A percentile compares a stretch with the other conserved stretches of the same genome.
These are phyloP conservation scores for Schrankia costaestrigalis DNA, from an alignment of 2,888 invertebrate species.

Conservation along the genomic window DNA sequence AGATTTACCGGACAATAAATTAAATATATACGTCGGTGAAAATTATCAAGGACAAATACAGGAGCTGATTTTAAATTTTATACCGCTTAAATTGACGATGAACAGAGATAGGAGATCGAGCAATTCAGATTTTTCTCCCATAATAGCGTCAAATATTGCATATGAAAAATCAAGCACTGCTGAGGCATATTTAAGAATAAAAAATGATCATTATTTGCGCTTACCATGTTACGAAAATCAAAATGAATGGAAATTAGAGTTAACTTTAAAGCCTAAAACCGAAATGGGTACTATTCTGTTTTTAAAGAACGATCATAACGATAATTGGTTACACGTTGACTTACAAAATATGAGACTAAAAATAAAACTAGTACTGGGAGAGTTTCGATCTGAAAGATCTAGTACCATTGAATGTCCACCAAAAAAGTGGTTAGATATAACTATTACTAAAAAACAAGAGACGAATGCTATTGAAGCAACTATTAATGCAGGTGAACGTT, in stretches of 20 bases:
- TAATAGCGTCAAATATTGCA: constrained; percentile 54
- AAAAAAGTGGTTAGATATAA: constrained; percentile 66
- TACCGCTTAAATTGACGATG: constrained; percentile 50
- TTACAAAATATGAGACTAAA: constrained; percentile 64
- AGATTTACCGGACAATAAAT: constrained; percentile 53
- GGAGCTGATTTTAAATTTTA: constrained; percentile 69
- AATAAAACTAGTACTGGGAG: constrained; percentile 48
- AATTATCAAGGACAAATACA: constrained; percentile 71
- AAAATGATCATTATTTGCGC: constrained; percentile 57
- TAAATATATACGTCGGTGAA: constrained; percentile 64
- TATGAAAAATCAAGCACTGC: constrained; percentile 60
- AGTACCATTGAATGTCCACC: constrained; percentile 56
- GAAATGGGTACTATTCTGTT: constrained; percentile 61
- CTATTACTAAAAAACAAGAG: constrained; percentile 50
- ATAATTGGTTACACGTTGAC: constrained; percentile 54
- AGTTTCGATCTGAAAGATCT: constrained; percentile 51
- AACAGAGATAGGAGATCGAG: constrained; percentile 31
- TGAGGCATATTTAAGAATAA: constrained; percentile 58
- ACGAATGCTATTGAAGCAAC: constrained; percentile 60
- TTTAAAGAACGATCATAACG: constrained; percentile 39
- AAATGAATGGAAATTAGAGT: constrained; percentile 58
- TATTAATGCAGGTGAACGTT: constrained; percentile 60
- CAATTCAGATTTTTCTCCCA: constrained; percentile 45
- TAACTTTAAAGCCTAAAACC: constrained; percentile 59
- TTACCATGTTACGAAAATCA: constrained; percentile 60